Conservation (phyloP, 2,113 vertebrate species). For the Strix uralensis region DNA sequence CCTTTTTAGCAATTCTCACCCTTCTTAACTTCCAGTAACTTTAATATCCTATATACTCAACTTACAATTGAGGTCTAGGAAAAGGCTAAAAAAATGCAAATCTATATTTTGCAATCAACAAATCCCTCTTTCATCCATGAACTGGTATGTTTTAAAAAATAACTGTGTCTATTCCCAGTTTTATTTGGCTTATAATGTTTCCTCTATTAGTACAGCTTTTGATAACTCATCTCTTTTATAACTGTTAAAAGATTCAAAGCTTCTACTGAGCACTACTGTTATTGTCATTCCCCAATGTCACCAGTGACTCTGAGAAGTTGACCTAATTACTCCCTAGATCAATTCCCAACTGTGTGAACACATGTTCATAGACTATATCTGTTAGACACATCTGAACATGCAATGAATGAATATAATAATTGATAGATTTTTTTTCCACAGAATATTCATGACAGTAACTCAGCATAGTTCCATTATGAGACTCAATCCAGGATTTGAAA, state of each 20-base stretch:
- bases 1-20: neutral
- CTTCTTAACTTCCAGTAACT: neutral
- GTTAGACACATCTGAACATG: neutral
- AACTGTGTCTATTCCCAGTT: neutral
- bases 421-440: neutral
- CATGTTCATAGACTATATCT: neutral
- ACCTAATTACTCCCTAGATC: neutral
- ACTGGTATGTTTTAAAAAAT: neutral
- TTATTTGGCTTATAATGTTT: neutral
- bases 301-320: neutral
- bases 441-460: neutral
- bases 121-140: neutral
- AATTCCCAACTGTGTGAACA: neutral
- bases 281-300: neutral
- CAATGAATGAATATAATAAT: neutral
- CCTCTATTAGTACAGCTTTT: neutral
- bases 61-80: neutral
- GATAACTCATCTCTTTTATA: neutral
- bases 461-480: neutral
- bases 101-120: neutral
- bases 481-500: neutral
- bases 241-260: neutral
- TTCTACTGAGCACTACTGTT: neutral
- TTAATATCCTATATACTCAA: neutral
- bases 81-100: neutral